phyloP scores from a whole-genome alignment of 2,888 invertebrate species.

The Apotomis turbidana region DNA sequence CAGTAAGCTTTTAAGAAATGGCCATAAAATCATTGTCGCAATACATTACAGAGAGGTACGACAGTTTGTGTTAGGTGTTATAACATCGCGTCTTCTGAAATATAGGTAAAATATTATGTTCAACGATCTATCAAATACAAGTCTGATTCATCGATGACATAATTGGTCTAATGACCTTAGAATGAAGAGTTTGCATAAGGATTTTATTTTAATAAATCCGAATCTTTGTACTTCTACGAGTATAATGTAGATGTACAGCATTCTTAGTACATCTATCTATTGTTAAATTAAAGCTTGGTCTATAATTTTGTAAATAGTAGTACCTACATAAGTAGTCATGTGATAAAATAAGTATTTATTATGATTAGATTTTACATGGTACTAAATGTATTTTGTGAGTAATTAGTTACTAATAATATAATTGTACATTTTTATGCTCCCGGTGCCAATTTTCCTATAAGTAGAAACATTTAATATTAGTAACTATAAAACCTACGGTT shows the following conservation, averaged over 20 bases:
- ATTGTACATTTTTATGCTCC: conserved; percentile 50
- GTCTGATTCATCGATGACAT: neutral
- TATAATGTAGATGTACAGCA: conserved; percentile 16
- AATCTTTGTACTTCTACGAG: conserved; percentile 6
- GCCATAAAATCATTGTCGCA: too few species aligned
- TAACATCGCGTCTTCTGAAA: too few species aligned
- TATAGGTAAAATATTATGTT: too few species aligned
- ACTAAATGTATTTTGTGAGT: conserved; percentile 54
- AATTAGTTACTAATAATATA: conserved; percentile 40
- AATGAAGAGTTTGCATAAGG: neutral
- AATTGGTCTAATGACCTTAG: conserved; percentile 15
- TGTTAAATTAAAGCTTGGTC: conserved; percentile 26
- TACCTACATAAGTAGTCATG: conserved; percentile 66
- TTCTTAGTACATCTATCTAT: neutral
- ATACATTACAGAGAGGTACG: too few species aligned
- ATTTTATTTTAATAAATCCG: neutral
- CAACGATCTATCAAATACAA: too few species aligned
- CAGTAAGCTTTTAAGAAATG: too few species aligned
- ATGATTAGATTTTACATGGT: conserved; percentile 67
- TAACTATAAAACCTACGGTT: conserved; percentile 11
- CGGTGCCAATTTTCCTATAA: conserved; percentile 69
- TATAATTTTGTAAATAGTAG: conserved; percentile 60
- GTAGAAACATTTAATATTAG: conserved; percentile 44
- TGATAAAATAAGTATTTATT: conserved; percentile 78
- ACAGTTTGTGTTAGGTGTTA: too few species aligned